Evolutionary conservation across 1,140 invertebrate species (phyloP), one percentile per base, ranked within the genome.

Genomic region (Drosophila mayri): DNA sequence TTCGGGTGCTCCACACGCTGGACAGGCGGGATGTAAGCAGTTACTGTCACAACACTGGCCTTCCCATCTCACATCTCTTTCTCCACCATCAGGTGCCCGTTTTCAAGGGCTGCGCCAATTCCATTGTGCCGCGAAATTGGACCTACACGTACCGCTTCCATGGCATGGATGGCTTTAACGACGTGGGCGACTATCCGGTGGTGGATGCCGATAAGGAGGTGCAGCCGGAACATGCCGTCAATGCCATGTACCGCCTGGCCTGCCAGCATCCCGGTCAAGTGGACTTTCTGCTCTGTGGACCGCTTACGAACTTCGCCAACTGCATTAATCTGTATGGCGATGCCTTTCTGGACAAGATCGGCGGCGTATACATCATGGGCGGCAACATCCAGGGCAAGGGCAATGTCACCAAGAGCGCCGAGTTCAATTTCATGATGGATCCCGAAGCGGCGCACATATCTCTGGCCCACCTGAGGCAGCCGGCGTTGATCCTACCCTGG

Each of bases 371-470:
- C 60, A 94, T 96, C 3, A 96, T 97, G 96, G 96, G 96, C 40
- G 96, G 96, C 80, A 97, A 97, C 93, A 93, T 93, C 54, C 93
- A 92, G 60, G 96, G 94, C 20, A 93, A 94, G 73, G 96, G 96
- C 10, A 96, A 96, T 84, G 91, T 94, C 9, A 95, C 94, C 35
- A 83, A 94, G 18, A 94, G 94, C 66, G 96, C 95, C 5, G 97
- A 97, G 92, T 97, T 96, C 81, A 97, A 97, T 92, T 97, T 97
- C 92, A 93, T 94, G 67, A 88, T 91, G 44, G 96, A 97, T 93
- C 96, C 96, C 1, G 96, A 97, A 93, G 96, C 96, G 43, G 96
- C 95, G 2, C 93, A 95, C 80, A 95, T 97, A 58, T 94, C 96
- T 20, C 84, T 97, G 9, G 93, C 93, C 14, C 93, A 85, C 59